These are phyloP conservation scores for Elegia similella DNA, from an alignment of 2,888 invertebrate genomes.

Conservation along the genomic window DNA sequence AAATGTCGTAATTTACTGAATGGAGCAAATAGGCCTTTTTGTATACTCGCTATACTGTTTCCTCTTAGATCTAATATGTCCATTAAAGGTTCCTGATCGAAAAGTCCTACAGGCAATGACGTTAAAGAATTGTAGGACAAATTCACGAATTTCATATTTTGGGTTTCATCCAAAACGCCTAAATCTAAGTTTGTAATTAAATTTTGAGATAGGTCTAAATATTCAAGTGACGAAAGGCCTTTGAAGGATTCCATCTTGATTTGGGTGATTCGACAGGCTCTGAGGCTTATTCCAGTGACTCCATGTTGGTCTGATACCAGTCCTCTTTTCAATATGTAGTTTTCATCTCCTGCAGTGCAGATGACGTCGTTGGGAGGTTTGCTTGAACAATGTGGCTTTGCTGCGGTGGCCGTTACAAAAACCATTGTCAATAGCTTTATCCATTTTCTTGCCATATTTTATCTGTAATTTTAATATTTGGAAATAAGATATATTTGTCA, in stretches of 20 bases:
- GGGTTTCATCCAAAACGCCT: slow-evolving; percentile 47
- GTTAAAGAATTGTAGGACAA: slow-evolving; percentile 48
- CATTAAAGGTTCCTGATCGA: slow-evolving; percentile 48
- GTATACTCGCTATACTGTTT: slow-evolving; percentile 40
- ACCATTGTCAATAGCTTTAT: neutral
- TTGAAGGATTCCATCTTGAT: slow-evolving; percentile 47
- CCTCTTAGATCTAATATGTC: slow-evolving; percentile 49
- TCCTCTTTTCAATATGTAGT: slow-evolving; percentile 35
- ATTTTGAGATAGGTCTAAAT: slow-evolving; percentile 53
- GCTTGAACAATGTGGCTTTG: slow-evolving; percentile 31
- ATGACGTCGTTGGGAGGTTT: slow-evolving; percentile 30
- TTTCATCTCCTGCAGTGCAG: slow-evolving; percentile 32
- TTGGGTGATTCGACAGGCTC: slow-evolving; percentile 36
- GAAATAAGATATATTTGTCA: too few relatives aligned
- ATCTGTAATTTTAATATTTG: neutral
- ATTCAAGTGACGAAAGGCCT: slow-evolving; percentile 38
- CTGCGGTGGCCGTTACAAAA: neutral
- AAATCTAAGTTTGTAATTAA: slow-evolving; percentile 43
- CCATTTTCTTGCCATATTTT: neutral
- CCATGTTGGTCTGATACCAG: slow-evolving; percentile 40
- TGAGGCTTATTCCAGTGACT: slow-evolving; percentile 37
- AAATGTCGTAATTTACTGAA: slow-evolving; percentile 42
- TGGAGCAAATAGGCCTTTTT: slow-evolving; percentile 47
- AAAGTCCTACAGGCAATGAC: slow-evolving; percentile 47
- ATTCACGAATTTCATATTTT: slow-evolving; percentile 43